Evolutionary conservation across 2,888 invertebrate genomes (phyloP).

Genomic region (Rotaria socialis): DNA sequence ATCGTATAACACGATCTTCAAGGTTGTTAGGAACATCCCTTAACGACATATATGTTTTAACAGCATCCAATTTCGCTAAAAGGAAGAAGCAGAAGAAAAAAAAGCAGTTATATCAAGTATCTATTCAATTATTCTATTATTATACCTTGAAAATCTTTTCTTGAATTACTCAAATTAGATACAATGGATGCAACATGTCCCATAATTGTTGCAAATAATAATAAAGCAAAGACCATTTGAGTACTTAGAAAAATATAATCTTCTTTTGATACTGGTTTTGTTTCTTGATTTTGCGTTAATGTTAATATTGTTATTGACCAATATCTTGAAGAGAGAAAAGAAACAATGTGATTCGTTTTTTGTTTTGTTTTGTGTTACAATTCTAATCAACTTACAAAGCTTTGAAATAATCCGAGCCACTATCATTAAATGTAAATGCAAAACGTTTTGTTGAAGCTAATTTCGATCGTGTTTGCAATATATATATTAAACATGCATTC

Average conservation of each 20-base stretch:
- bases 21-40: conserved; percentile 86
- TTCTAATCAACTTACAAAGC: not conserved
- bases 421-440: not conserved
- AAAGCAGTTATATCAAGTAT: too few species aligned
- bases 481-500: conserved; percentile 97
- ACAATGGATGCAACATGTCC: conserved; percentile 98
- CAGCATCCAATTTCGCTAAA: conserved; percentile 92
- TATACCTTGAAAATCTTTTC: conserved; percentile 95
- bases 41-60: conserved; percentile 97
- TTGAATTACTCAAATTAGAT: conserved; percentile 88
- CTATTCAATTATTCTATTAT: not conserved
- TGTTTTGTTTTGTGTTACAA: too few species aligned
- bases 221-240: conserved; percentile 84
- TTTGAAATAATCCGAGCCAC: conserved; percentile 17
- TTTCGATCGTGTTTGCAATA: conserved; percentile 64
- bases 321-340: not conserved
- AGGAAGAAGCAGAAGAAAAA: conserved; percentile 50
- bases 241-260: conserved; percentile 91
- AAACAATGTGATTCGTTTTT: too few species aligned
- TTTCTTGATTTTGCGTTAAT: conserved; percentile 7
- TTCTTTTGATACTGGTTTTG: conserved; percentile 76
- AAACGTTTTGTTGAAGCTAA: not conserved
- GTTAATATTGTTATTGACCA: not conserved
- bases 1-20: conserved; percentile 94
- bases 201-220: conserved; percentile 88